phyloP scores from a whole-genome alignment of 2,797 vertebrate species.

The Micropoecilia bifurca region DNA sequence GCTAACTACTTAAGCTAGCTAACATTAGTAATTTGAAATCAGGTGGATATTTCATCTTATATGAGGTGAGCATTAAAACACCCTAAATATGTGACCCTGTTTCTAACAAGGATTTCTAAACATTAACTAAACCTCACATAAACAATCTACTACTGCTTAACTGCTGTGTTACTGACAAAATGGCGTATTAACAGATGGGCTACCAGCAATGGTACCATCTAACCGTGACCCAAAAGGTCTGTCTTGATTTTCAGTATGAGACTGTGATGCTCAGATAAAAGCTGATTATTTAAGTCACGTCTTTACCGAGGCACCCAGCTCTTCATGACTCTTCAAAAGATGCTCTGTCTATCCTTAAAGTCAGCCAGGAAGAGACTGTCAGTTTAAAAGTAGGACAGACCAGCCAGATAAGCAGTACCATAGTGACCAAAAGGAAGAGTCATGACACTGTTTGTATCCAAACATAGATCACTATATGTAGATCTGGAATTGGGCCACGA shows the following conservation, averaged over 20 bases:
- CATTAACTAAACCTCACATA: too few species aligned
- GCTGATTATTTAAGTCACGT: not conserved
- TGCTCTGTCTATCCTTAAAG: constrained; percentile 23
- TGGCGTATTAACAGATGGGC: not conserved
- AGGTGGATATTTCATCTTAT: not conserved
- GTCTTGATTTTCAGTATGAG: not conserved
- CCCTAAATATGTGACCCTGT: not conserved
- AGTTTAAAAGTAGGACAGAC: constrained; percentile 35
- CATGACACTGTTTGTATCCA: constrained; percentile 36
- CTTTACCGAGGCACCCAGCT: not conserved
- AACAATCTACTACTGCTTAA: not conserved
- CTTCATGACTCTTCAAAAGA: constrained; percentile 40
- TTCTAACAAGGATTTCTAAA: not conserved
- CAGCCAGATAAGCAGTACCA: constrained; percentile 26
- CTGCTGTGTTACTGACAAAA: not conserved
- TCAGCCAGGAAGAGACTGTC: constrained; percentile 29
- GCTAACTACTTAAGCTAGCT: not conserved
- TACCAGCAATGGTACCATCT: not conserved
- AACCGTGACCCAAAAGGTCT: not conserved
- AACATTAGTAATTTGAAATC: not conserved
- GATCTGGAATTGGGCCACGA: constrained; percentile 43
- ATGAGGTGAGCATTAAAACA: not conserved
- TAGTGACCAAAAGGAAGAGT: constrained; percentile 16
- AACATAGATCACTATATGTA: constrained; percentile 48
- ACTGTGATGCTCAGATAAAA: not conserved